phyloP scores from a whole-genome alignment of 2,888 invertebrate genomes.

The Noctua comes region DNA sequence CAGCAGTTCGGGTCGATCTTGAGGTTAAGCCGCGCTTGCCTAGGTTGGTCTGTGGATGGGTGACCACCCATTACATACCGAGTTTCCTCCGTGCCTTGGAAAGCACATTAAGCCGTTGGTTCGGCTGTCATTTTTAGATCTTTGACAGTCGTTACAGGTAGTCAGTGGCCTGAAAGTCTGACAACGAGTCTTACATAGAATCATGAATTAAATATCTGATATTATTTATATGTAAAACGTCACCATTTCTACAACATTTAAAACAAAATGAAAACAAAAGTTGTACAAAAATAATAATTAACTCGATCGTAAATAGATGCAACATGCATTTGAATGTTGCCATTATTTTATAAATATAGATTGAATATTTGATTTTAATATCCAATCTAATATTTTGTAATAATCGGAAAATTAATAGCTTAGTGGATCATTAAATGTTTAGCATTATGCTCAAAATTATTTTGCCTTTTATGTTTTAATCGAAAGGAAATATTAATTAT shows the following conservation, averaged over 20 bases:
- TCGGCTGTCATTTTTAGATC: too few relatives aligned
- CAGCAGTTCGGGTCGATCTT: too few relatives aligned
- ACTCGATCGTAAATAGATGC: neutral
- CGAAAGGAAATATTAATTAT: neutral
- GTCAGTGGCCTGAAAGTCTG: too few relatives aligned
- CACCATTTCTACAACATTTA: neutral
- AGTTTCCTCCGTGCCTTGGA: too few relatives aligned
- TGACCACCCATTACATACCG: too few relatives aligned
- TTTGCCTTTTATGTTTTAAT: neutral
- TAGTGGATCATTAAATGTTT: slow-evolving; percentile 3
- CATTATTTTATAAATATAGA: neutral
- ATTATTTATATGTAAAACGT: neutral
- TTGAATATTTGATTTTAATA: slow-evolving; percentile 14
- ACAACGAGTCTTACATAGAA: too few relatives aligned
- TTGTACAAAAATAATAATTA: neutral
- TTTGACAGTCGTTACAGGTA: too few relatives aligned
- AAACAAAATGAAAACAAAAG: neutral
- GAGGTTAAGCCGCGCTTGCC: too few relatives aligned
- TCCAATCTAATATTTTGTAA: slow-evolving; percentile 6
- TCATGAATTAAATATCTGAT: too few relatives aligned
- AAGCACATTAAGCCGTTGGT: too few relatives aligned
- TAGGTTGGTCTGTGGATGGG: too few relatives aligned
- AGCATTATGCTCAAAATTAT: slow-evolving; percentile 10
- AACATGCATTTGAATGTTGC: neutral
- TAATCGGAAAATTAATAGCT: slow-evolving; percentile 14